phyloP scores from a whole-genome alignment of 2,888 invertebrate genomes.

The Dynastes hyllus region DNA sequence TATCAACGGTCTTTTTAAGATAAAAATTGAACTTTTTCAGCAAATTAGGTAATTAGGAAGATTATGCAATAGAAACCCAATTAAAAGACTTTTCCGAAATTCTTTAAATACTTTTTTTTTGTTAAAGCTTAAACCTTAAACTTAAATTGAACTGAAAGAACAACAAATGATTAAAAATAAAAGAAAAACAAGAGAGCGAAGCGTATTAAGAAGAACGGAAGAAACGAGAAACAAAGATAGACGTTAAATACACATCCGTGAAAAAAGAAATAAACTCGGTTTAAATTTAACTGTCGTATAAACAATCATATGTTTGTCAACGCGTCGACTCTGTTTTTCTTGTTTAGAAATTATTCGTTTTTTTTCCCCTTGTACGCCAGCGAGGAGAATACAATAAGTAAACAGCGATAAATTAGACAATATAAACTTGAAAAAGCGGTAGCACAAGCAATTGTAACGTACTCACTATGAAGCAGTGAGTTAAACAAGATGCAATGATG shows the following conservation, averaged over 20 bases:
- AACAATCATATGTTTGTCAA: slow-evolving; percentile 47
- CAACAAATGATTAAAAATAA: background rate
- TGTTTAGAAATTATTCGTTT: slow-evolving; percentile 34
- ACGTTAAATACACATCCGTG: slow-evolving; percentile 43
- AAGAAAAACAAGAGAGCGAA: background rate
- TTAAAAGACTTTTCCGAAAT: too few species aligned
- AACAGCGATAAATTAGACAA: slow-evolving; percentile 39
- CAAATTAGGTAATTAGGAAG: too few species aligned
- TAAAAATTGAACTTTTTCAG: too few species aligned
- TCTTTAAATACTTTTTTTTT: too few species aligned
- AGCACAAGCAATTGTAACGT: background rate
- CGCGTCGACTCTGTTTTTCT: slow-evolving; percentile 40
- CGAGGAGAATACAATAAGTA: background rate
- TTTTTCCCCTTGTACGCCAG: background rate
- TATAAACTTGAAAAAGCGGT: slow-evolving; percentile 7
- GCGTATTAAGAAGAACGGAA: background rate
- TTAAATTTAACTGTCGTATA: slow-evolving; percentile 40
- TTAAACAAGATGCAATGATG: too few species aligned
- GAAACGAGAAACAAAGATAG: slow-evolving; percentile 2
- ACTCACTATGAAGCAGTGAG: background rate
- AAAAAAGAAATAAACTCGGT: slow-evolving; percentile 43
- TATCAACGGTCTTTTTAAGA: too few species aligned
- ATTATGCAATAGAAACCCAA: too few species aligned
- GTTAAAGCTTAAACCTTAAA: background rate
- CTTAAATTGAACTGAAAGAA: background rate